Evolutionary conservation across 2,888 invertebrate genomes (phyloP), one percentile per base, ranked within the genome.

Genomic region (Trichopoda pennipes): DNA sequence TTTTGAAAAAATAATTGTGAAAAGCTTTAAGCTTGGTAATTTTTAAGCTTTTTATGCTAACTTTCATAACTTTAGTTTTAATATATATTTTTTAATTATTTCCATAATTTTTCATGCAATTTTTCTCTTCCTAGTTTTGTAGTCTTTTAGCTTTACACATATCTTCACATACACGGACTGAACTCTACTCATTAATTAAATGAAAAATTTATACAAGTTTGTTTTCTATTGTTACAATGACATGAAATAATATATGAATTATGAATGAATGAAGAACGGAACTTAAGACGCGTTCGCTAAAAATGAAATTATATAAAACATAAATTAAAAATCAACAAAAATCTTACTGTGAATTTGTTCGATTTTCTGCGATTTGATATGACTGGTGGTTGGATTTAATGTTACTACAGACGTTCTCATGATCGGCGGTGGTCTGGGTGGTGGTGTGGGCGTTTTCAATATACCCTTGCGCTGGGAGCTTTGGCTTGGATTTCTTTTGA

Each of bases 321-420:
- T 16, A 76, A 35, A 72, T 51, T 47, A 55, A 76, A 64, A 74
- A 81, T 42, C 44, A 72, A 76, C 49, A 72, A 76, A 82, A 70
- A 79, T 87, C 89, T 89, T 89, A 89, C 89, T 89, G 89, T 89
- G 88, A 14, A 88, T 86, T 84, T 85, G 83, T 78, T 88, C 87
- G 86, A 86, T 83, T 84, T 85, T 86, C 80, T 84, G 85, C 75
- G 88, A 83, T 12, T 85, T 80, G 12, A 86, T 85, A 21, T 81
- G 81, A 47, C 79, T 84, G 76, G 84, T 81, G 64, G 85, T 86
- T 74, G 86, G 87, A 72, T 87, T 86, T 80, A 86, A 86, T 8
- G 80, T 73, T 16, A 55, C 56, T 17, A 66, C 63, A 16, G 23
- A 3, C 10, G 32, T 14, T 19, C 79, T 53, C 7, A 61, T 80